Evolutionary conservation across 2,797 vertebrate genomes (phyloP), one percentile per base, ranked within the genome.

Genomic region (Lacerta bilineata): DNA sequence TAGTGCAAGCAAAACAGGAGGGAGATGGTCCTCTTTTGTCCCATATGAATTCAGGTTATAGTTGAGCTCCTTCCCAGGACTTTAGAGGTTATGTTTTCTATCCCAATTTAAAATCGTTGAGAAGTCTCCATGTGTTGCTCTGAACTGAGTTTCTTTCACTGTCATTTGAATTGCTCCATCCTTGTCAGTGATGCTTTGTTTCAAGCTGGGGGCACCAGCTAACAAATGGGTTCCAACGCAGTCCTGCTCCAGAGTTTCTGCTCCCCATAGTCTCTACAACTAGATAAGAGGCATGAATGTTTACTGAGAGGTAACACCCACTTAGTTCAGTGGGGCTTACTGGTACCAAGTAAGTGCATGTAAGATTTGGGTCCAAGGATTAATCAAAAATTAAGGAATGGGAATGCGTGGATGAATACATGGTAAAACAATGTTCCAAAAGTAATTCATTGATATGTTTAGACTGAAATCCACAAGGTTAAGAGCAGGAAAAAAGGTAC

Each of bases 21-120:
- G 43, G 91, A 90, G 92, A 94, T 82, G 91, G 36, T 88, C 83
- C 74, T 11, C 23, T 84, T 87, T 86, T 59, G 86, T 86, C 85
- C 91, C 89, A 84, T 23, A 91, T 86, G 92, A 92, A 93, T 92
- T 94, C 84, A 80, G 86, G 92, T 84, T 78, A 43, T 89, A 90
- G 92, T 91, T 66, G 83, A 85, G 71, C 84, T 91, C 86, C 88
- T 89, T 90, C 90, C 74, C 9, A 29, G 77, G 85, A 76, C 86
- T 92, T 87, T 79, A 66, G 69, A 84, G 77, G 82, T 87, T 86
- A 80, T 10, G 55, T 78, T 79, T 86, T 91, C 72, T 43, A 83
- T 77, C 86, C 84, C 72, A 25, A 50, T 39, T 86, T 83, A 78
- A 91, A 83, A 84, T 89, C 81, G 75, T n/a, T 92, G 86, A 90